Evolutionary conservation across 2,888 invertebrate species (phyloP).

Genomic region (Aspidiotus rigidus): DNA sequence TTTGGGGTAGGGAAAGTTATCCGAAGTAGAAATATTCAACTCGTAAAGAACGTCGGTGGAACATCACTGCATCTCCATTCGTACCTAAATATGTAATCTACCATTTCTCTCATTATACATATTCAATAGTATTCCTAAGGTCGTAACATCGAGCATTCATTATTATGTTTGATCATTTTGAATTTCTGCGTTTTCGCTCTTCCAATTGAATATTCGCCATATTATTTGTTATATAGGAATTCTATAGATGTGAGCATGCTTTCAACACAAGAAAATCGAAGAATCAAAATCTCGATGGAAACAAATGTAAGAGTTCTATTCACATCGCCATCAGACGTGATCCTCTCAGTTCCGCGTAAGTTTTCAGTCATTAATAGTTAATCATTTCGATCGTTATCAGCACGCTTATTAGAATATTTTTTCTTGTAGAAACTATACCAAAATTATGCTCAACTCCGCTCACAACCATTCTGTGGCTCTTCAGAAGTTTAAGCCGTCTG

Average conservation of each 20-base stretch:
- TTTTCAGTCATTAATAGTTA: background rate
- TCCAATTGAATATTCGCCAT: background rate
- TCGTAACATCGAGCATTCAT: background rate
- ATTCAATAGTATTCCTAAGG: background rate
- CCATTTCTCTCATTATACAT: background rate
- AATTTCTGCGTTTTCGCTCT: background rate
- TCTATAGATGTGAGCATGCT: background rate
- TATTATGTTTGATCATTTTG: background rate
- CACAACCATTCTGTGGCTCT: background rate
- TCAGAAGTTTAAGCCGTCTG: background rate
- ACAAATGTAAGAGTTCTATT: background rate
- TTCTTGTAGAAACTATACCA: background rate
- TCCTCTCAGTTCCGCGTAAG: background rate
- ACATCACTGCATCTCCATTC: no score
- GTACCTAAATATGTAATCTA: background rate
- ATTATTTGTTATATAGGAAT: background rate
- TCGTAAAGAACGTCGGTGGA: no score
- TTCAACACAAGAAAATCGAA: background rate
- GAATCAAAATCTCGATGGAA: background rate
- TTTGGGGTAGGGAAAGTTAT: no score
- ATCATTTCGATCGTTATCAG: background rate
- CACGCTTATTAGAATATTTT: background rate
- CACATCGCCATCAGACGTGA: background rate
- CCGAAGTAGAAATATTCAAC: no score
- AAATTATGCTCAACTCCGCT: background rate